A percentile compares a stretch with the other conserved stretches of the same genome.
These are phyloP conservation scores for Sinonovacula constricta DNA, from an alignment of 1,140 invertebrate species.

Conservation along the genomic window DNA sequence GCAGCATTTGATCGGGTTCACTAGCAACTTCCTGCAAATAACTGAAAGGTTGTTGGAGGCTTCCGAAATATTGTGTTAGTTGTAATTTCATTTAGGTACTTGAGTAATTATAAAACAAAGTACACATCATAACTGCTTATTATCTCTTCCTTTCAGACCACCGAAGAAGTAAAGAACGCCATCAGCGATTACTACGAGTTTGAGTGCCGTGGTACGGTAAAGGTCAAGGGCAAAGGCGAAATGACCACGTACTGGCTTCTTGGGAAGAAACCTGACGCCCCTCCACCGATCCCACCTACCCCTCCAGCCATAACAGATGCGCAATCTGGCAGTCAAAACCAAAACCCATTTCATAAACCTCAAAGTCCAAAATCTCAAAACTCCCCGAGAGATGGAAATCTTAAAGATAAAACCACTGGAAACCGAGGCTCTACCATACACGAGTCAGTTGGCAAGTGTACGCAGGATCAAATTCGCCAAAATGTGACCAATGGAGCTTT, in stretches of 20 bases:
- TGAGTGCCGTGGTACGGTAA: slow-evolving; percentile 90
- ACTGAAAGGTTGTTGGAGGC: too few relatives aligned
- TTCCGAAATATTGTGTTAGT: too few relatives aligned
- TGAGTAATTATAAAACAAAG: too few relatives aligned
- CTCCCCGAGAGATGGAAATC: background rate
- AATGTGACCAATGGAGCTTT: background rate
- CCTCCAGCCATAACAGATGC: background rate
- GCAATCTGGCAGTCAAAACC: background rate
- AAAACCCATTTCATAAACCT: background rate
- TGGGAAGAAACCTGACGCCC: slow-evolving; percentile 39
- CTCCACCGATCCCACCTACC: slow-evolving; percentile 9
- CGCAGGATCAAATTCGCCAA: background rate
- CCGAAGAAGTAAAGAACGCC: slow-evolving; percentile 71
- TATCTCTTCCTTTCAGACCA: slow-evolving; percentile 78
- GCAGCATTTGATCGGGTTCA: too few relatives aligned
- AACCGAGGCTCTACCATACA: background rate
- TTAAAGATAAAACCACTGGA: background rate
- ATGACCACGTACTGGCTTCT: slow-evolving; percentile 92
- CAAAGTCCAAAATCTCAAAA: background rate
- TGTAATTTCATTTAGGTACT: too few relatives aligned
- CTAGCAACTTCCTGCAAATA: too few relatives aligned
- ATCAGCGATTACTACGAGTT: slow-evolving; percentile 86
- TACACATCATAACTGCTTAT: too few relatives aligned
- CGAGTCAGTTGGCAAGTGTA: background rate
- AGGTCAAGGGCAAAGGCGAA: slow-evolving; percentile 96